Evolutionary conservation across 2,797 vertebrate species (phyloP).

Genomic region (Sciaenops ocellatus): DNA sequence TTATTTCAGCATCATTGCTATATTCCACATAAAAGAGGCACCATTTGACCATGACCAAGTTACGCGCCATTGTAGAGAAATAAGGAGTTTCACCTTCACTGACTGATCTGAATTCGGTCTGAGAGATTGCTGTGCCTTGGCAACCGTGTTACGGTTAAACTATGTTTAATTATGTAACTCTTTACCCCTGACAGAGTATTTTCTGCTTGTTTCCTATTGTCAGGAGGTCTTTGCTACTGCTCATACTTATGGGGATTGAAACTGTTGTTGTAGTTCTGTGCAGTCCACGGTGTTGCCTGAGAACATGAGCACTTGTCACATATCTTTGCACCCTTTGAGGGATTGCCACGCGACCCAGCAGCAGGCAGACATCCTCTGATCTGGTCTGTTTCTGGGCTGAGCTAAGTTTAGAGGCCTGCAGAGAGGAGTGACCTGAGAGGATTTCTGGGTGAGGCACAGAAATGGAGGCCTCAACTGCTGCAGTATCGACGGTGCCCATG

Average conservation of each 20-base stretch:
- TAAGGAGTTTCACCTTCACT: constrained; percentile 3
- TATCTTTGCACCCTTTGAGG: constrained; percentile 71
- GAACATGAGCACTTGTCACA: constrained; percentile 79
- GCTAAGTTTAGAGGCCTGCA: constrained; percentile 81
- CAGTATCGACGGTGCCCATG: constrained; percentile 37
- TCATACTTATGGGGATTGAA: constrained; percentile 56
- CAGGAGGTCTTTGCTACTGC: constrained; percentile 30
- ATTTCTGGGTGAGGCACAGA: constrained; percentile 72
- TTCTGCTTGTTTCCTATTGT: constrained; percentile 26
- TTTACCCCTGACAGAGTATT: constrained; percentile 7
- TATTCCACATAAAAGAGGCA: too few species aligned
- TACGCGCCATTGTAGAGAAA: constrained; percentile 3
- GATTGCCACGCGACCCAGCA: constrained; percentile 68
- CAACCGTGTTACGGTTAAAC: background rate
- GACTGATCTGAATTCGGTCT: constrained; percentile 30
- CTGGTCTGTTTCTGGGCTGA: constrained; percentile 75
- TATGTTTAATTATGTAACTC: background rate
- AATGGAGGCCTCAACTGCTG: constrained; percentile 55
- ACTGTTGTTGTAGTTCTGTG: constrained; percentile 54
- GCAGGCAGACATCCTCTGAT: constrained; percentile 70
- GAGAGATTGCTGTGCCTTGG: background rate
- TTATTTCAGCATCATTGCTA: too few species aligned
- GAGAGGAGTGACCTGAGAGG: constrained; percentile 70
- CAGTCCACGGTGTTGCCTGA: constrained; percentile 52
- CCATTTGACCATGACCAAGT: constrained; percentile 16